Percentiles rank a stretch among this genome's conserved stretches.
phyloP scores from a whole-genome alignment of 2,888 invertebrate genomes.

The Clostera curtula region DNA sequence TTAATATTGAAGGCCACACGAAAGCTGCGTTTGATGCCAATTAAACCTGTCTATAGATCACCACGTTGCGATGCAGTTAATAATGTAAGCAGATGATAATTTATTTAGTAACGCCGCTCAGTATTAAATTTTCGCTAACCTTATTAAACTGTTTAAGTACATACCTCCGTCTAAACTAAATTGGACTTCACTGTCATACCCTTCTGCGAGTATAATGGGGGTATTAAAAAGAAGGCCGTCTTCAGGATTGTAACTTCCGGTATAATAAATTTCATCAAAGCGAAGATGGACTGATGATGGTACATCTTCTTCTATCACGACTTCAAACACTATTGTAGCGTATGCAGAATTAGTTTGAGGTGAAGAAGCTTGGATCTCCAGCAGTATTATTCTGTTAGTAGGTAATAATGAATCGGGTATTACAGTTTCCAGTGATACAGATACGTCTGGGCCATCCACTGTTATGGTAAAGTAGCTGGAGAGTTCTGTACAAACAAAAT shows the following conservation, averaged over 20 bases:
- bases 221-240: constrained; percentile 14
- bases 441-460: constrained; percentile 10
- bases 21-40: too few species aligned
- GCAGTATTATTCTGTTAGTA: constrained; percentile 19
- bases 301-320: constrained; percentile 8
- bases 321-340: constrained; percentile 27
- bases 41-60: too few species aligned
- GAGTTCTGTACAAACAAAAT: background rate
- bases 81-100: too few species aligned
- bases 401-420: constrained; percentile 27
- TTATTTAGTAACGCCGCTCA: too few species aligned
- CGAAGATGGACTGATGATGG: constrained; percentile 3
- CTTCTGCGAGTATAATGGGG: constrained; percentile 16
- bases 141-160: background rate
- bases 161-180: constrained; percentile 29
- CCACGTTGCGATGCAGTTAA: too few species aligned
- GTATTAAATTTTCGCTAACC: background rate
- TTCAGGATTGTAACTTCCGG: constrained; percentile 17
- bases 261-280: constrained; percentile 22
- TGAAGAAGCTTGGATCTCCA: constrained; percentile 27
- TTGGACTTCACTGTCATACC: constrained; percentile 20
- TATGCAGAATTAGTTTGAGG: constrained; percentile 18
- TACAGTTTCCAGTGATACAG: constrained; percentile 7
- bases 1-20: too few species aligned
- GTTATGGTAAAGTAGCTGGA: constrained; percentile 9